Evolutionary conservation across 37 sponge, comb jelly and placozoan species (phyloP), one percentile per base, ranked within the genome.

Genomic region (Aplysina aerophoba): DNA sequence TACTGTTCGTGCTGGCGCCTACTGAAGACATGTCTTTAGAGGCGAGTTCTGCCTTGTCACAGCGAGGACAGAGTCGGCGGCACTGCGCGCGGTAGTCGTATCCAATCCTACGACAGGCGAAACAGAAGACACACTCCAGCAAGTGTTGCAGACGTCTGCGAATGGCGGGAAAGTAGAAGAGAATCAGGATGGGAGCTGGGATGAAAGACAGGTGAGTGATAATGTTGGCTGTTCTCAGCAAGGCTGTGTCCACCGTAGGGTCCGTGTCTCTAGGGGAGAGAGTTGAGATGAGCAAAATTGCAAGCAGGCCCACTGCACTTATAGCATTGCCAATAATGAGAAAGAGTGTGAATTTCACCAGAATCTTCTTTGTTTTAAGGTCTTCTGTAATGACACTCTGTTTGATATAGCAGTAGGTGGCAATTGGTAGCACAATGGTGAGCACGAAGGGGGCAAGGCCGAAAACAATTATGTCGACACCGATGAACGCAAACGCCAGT

Each of bases 271-370:
- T 13, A 12, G 78, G 53, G 24, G 78, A 16, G 2, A 75, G 25
- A 21, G 54, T 8, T 2, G 78, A 0, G 20, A 75, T 37, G 25
- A 75, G 37, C 17, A 75, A 53, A 4, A 54, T 53, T 24, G 41
- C 54, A 14, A 3, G 53, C 1, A 75, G 54, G 4, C 78, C 54
- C 24, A 44, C 41, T 12, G 41, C 21, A 24, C 38, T 13, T 4
- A 75, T 20, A 1, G 24, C 40, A 41, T 75, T 75, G 21, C 78
- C 78, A 1, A 75, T 0, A 24, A 75, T 75, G 16, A 75, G 53
- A 75, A 75, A 75, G 53, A 75, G 78, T 4, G 78, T 54, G 11
- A 75, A 75, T 50, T 75, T 75, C 25, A 75, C 21, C 25, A 75
- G 54, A 19, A 44, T 25, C 50, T 75, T 75, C n/a, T 75, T 75